These are phyloP conservation scores for Malurus leucopterus DNA, from an alignment of 2,797 vertebrate genomes.

Conservation along the genomic window DNA sequence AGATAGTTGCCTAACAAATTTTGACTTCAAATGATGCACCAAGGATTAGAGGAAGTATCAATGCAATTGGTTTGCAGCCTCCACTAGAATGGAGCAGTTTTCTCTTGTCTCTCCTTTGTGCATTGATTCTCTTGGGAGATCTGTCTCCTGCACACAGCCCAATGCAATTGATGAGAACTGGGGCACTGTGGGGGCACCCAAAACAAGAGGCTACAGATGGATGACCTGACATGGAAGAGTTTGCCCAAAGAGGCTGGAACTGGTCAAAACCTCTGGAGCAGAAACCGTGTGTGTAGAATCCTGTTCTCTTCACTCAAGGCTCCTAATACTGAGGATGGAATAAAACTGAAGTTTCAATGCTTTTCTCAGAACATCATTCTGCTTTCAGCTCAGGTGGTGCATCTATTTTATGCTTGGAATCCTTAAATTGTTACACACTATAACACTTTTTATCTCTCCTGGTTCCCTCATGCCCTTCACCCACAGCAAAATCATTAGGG, in stretches of 20 bases:
- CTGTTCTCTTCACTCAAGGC: background rate
- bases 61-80: background rate
- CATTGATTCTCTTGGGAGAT: background rate
- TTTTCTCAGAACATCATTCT: background rate
- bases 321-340: background rate
- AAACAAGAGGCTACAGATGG: background rate
- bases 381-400: background rate
- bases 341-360: fast-evolving
- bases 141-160: background rate
- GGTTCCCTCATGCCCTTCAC: background rate
- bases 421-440: background rate
- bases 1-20: background rate
- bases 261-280: background rate
- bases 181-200: background rate
- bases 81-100: background rate
- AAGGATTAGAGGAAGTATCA: background rate
- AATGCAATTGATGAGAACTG: background rate
- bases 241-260: background rate
- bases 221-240: background rate
- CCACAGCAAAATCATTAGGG: background rate
- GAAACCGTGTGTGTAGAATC: fast-evolving
- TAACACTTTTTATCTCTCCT: background rate
- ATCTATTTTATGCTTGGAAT: background rate
- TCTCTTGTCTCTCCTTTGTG: background rate
- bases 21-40: background rate